Base-by-base conservation (phyloP, 2,113 vertebrate species). In the Halichoeres trimaculatus region DNA sequence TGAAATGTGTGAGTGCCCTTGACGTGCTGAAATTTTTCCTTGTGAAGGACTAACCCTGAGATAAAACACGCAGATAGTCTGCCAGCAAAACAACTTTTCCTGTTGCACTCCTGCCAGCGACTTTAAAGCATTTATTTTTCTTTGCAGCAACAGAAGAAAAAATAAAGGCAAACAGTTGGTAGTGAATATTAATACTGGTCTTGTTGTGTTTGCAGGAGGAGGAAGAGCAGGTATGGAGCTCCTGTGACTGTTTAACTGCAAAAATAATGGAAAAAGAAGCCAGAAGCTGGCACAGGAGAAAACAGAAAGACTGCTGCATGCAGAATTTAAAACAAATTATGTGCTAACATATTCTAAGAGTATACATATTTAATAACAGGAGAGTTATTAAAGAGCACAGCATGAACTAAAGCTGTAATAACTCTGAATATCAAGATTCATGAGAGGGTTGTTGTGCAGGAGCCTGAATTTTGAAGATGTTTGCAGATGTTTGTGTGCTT, bases 1-100 rank as follows among this genome's bases (percentile, higher is more conserved):
- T 63, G 35, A 55, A 72, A 48, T 52, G 65, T 63, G 51, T 9
- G 41, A 54, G 57, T 43, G 65, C 45, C 74, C 81, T 79, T 79
- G 64, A 78, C 19, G 13, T 19, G 41, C 17, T 2, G 47, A 9
- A 56, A 50, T 56, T 66, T 61, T 41, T 62, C 24, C 55, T 50
- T 12, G 48, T 34, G 50, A 50, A 36, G 51, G 53, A 48, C 34
- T 13, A n/a, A 66, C 24, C 16, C 35, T 12, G 9, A 55, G 58
- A 70, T 69, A 30, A 24, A 16, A 61, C 41, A 14, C 3, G 3
- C 51, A 22, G 56, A 54, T 35, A 40, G 30, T 22, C 12, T 59
- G 55, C 71, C 43, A 51, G 30, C 26, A 38, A 41, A 40, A 69
- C 48, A 40, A 16, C 9, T 38, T 53, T 20, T 60, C 40, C 43